phyloP scores from a whole-genome alignment of 1,140 invertebrate genomes.

The Polypedilum vanderplanki region DNA sequence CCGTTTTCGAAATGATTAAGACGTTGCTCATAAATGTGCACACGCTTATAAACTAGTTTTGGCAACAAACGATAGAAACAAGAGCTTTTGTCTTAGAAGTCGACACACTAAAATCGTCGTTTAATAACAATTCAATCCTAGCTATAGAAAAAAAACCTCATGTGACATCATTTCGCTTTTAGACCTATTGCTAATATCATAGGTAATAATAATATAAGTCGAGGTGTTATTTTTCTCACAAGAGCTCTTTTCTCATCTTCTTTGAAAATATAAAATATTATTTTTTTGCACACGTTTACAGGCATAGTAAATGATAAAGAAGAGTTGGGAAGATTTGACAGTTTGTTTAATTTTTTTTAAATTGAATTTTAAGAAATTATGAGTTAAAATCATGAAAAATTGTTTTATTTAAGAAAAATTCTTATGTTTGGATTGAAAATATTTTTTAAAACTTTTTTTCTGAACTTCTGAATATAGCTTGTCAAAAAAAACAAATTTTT shows the following conservation, averaged over 20 bases:
- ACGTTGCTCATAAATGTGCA: slow-evolving; percentile 8
- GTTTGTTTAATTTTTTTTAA: too few relatives aligned
- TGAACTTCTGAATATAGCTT: too few relatives aligned
- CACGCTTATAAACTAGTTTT: slow-evolving; percentile 15
- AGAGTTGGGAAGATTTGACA: neutral
- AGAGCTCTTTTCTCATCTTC: neutral
- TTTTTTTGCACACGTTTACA: neutral
- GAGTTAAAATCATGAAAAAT: too few relatives aligned
- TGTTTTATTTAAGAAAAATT: too few relatives aligned
- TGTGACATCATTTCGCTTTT: slow-evolving; percentile 7
- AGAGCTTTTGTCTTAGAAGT: too few relatives aligned
- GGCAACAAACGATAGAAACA: too few relatives aligned
- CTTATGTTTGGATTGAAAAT: too few relatives aligned
- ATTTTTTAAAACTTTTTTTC: too few relatives aligned
- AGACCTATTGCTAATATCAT: neutral
- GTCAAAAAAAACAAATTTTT: too few relatives aligned
- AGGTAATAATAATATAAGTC: neutral
- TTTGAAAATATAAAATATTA: neutral
- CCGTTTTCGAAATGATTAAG: slow-evolving; percentile 18
- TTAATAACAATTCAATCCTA: too few relatives aligned
- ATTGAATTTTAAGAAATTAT: neutral
- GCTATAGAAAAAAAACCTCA: neutral
- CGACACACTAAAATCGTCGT: too few relatives aligned
- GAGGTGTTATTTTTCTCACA: slow-evolving; percentile 28
- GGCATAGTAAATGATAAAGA: neutral